Conservation (phyloP, 2,797 vertebrate species). For the Heliangelus exortis region DNA sequence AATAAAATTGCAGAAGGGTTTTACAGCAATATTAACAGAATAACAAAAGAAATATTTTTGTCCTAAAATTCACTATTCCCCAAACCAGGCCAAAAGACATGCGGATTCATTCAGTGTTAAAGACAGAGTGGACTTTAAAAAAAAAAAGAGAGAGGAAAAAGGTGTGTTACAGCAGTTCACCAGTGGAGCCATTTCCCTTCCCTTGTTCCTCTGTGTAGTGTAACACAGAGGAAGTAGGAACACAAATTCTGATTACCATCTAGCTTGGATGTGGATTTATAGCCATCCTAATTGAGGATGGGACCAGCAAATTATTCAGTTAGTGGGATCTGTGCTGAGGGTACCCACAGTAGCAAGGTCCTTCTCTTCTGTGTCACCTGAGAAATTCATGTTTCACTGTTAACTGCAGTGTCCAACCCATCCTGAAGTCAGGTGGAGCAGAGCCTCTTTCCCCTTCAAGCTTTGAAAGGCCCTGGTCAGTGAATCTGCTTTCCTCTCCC, state of each 20-base stretch:
- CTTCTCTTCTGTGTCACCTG: neutral
- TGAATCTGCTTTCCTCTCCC: neutral
- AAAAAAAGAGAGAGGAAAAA: neutral
- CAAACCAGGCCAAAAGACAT: conserved; percentile 40
- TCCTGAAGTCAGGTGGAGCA: neutral
- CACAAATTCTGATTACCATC: neutral
- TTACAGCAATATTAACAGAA: conserved; percentile 53
- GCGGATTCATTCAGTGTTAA: conserved; percentile 8
- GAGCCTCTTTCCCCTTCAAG: neutral
- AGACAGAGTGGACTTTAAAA: neutral
- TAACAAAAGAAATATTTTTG: conserved; percentile 53
- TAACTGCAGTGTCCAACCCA: neutral
- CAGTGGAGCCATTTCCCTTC: neutral
- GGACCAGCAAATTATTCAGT: neutral
- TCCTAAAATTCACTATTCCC: conserved; percentile 50
- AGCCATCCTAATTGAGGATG: neutral
- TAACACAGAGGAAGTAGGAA: too few relatives aligned
- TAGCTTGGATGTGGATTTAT: neutral
- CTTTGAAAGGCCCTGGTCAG: neutral
- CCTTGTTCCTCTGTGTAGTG: neutral
- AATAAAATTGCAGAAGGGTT: conserved; percentile 51
- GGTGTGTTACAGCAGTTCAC: neutral
- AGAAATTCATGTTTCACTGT: neutral
- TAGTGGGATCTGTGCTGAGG: neutral
- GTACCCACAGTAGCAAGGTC: neutral